Evolutionary conservation across 2,888 invertebrate species (phyloP), one percentile per base, ranked within the genome.

Genomic region (Diplolepis rosae): DNA sequence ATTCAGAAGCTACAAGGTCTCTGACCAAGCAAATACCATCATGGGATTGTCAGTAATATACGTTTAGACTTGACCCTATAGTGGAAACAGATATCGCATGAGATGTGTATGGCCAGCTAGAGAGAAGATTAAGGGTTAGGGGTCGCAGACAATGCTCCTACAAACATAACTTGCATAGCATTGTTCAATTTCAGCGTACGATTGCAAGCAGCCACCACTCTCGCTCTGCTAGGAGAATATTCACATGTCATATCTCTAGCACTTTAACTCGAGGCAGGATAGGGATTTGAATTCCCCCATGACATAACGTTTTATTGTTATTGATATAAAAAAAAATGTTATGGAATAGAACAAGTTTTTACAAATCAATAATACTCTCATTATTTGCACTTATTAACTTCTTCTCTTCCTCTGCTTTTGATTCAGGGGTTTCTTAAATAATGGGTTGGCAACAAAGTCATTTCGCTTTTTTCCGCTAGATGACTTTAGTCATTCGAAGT

Each of bases 151-250:
- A 80, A 80, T 80, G 74, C 77, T 70, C 66, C 24, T 65, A 65
- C 79, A 76, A 78, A 82, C 82, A 82, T 81, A 82, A 83, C 80
- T 80, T 74, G 79, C 78, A 77, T 80, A 78, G 72, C 77, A 80
- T 78, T 79, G 81, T 80, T 72, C 79, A 83, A 83, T 83, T 79
- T 78, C 76, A 72, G 66, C 70, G 72, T 52, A 5, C 15, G 32
- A 54, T 54, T 54, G 30, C 54, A 15, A 54, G 18, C 32, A 54
- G n/a, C 28, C 27, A 28, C n/a, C 15, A 15, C 28, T 15, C 15
- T n/a, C 27, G 28, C 15, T 15, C 28, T 6, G 27, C 15, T 9
- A 52, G 7, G 28, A 28, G 28, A 22, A 22, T 48, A 22, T 22
- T 18, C 27, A 52, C 28, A 52, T 52, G n/a, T 7, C 28, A 30